phyloP scores from a whole-genome alignment of 2,888 invertebrate genomes.

The Aplocera efformata region DNA sequence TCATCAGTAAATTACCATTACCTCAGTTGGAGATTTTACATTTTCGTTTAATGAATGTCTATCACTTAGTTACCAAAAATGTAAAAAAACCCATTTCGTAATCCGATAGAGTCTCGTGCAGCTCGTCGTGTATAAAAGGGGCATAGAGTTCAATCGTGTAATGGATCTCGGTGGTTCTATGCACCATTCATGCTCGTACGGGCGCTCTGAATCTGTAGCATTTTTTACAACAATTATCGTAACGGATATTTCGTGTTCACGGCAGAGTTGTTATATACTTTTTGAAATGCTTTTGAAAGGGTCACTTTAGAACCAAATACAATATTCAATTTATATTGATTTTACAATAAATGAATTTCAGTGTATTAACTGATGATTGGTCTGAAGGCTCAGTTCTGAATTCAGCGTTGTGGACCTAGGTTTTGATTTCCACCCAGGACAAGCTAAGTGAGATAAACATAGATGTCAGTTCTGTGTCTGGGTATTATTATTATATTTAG shows the following conservation, averaged over 20 bases:
- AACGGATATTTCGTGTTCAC: slow-evolving; percentile 23
- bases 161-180: slow-evolving; percentile 36
- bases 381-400: too few relatives aligned
- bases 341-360: too few relatives aligned
- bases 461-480: too few relatives aligned
- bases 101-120: slow-evolving; percentile 2
- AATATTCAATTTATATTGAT: too few relatives aligned
- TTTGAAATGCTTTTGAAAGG: slow-evolving; percentile 4
- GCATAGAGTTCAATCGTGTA: slow-evolving; percentile 45
- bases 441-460: too few relatives aligned
- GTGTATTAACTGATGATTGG: too few relatives aligned
- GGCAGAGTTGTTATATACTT: slow-evolving; percentile 1
- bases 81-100: background rate
- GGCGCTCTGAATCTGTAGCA: slow-evolving; percentile 19
- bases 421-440: too few relatives aligned
- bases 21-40: too few relatives aligned
- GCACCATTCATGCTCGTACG: slow-evolving; percentile 26
- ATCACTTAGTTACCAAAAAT: background rate
- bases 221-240: slow-evolving; percentile 21
- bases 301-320: background rate
- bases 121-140: slow-evolving; percentile 27
- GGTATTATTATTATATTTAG: too few relatives aligned
- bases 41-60: too few relatives aligned
- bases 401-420: too few relatives aligned
- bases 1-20: background rate